Evolutionary conservation across 2,797 vertebrate species (phyloP).

Genomic region (Phalloptychus januarius): DNA sequence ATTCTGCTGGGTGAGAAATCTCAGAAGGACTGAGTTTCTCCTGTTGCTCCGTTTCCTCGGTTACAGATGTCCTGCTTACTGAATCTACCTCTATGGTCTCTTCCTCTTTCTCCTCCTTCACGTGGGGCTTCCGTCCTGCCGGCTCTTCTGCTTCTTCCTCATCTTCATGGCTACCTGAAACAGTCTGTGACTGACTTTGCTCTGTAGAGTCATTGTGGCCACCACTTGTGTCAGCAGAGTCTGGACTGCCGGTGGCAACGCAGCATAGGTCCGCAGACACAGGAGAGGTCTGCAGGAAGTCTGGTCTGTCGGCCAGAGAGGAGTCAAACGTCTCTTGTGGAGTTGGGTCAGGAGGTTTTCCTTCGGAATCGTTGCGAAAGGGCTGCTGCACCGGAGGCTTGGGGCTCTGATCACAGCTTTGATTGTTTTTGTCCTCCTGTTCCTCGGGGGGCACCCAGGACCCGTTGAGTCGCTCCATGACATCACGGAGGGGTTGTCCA

Average conservation of each 20-base stretch:
- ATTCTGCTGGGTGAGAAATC: constrained; percentile 88
- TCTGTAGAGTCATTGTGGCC: constrained; percentile 94
- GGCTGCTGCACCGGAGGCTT: constrained; percentile 84
- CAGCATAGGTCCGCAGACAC: constrained; percentile 88
- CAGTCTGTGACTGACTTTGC: constrained; percentile 89
- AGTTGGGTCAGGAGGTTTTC: constrained; percentile 83
- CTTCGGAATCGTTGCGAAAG: constrained; percentile 89
- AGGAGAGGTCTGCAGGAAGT: constrained; percentile 82
- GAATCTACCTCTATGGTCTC: constrained; percentile 8
- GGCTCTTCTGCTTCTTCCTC: constrained; percentile 76
- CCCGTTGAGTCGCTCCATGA: constrained; percentile 88
- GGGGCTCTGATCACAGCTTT: constrained; percentile 8
- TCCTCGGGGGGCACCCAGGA: constrained; percentile 70
- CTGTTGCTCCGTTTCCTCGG: constrained; percentile 71
- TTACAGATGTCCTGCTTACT: constrained; percentile 10
- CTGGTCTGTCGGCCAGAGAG: constrained; percentile 45
- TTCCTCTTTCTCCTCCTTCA: constrained; percentile 41
- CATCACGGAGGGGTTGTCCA: constrained; percentile 89
- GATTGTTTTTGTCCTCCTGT: constrained; percentile 24
- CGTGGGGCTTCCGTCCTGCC: constrained; percentile 52
- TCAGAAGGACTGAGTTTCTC: constrained; percentile 80
- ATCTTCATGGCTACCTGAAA: constrained; percentile 88
- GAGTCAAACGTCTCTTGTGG: constrained; percentile 53
- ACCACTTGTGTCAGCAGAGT: constrained; percentile 88
- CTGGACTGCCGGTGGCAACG: constrained; percentile 94